Base-by-base conservation (phyloP, 2,888 invertebrate species). In the Hemistola chrysoprasaria region DNA sequence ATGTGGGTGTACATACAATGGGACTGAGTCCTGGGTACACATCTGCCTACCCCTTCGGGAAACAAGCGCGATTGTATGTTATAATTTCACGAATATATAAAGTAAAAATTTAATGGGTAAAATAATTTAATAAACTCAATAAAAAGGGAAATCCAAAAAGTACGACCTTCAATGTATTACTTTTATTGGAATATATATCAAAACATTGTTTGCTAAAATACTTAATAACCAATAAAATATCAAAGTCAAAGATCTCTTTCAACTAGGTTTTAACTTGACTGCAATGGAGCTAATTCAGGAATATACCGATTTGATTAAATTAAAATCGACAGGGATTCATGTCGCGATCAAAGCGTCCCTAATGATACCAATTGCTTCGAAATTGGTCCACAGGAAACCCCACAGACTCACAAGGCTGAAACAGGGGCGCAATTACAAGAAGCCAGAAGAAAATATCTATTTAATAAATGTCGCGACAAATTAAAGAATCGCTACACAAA, bases 401-500 rank as follows among this genome's bases (percentile, higher is more conserved):
- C 57, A 68, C 56, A 62, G 53, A 53, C 40, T 43, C 37, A 24
- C 25, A 50, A 42, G 22, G 37, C 24, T 20, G 58, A 62, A 67
- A 69, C 16, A 67, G 65, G 32, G 32, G 43, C 65, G 76, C 82
- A 86, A 85, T 86, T 84, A 84, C 64, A 48, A 57, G 84, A 85
- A 84, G 79, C 86, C 85, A 57, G 39, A 62, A 65, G n/a, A n/a
- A 72, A 83, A 82, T 62, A 73, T 73, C 70, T n/a, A n/a, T n/a
- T n/a, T n/a, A n/a, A 74, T 76, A 72, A 80, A 78, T 78, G 78
- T 76, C 77, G 66, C 65, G 66, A 72, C 78, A 86, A 86, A 87
- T 86, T 83, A 84, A 86, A 83, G 78, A 84, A 80, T 75, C 68
- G 71, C 63, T 69, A 65, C 53, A 71, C 71, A 75, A 77, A 78